phyloP scores from a whole-genome alignment of 2,888 invertebrate genomes.

The Alloplasta piceator region DNA sequence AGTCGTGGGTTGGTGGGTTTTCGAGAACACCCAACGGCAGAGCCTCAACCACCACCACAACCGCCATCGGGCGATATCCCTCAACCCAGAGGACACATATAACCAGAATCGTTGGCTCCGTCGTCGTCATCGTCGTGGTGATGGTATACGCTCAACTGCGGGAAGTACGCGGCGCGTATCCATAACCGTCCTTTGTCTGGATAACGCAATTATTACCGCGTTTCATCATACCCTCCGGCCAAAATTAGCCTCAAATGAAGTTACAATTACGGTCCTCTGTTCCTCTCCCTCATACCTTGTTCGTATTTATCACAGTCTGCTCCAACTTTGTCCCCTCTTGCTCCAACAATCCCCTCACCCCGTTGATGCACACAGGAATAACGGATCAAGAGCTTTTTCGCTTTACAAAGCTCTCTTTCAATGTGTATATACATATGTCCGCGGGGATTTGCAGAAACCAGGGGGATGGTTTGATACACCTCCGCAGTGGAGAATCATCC shows the following conservation, averaged over 20 bases:
- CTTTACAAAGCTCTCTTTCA: conserved; percentile 49
- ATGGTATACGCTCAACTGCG: conserved; percentile 37
- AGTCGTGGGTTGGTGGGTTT: conserved; percentile 57
- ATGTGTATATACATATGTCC: conserved; percentile 18
- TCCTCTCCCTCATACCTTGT: conserved; percentile 52
- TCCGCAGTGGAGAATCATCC: conserved; percentile 24
- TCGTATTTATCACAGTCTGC: conserved; percentile 6
- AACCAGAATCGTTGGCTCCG: conserved; percentile 53
- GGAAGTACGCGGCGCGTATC: conserved; percentile 80
- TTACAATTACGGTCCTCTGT: conserved; percentile 81
- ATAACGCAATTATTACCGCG: conserved; percentile 83
- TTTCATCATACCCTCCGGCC: conserved; percentile 82
- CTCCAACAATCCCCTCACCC: conserved; percentile 41
- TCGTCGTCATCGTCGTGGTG: conserved; percentile 46
- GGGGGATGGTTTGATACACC: conserved; percentile 7
- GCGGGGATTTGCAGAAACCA: neutral
- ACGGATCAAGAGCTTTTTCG: conserved; percentile 58
- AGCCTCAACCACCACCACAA: conserved; percentile 35
- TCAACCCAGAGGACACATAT: conserved; percentile 55
- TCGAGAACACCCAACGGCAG: conserved; percentile 53
- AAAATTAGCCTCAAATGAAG: conserved; percentile 83
- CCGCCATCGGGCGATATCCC: conserved; percentile 46
- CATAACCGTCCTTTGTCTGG: conserved; percentile 83
- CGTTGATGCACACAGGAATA: conserved; percentile 63
- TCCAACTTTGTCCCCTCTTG: conserved; percentile 35